Conservation (phyloP, 2,888 invertebrate genomes). For the Tachina grossa region DNA sequence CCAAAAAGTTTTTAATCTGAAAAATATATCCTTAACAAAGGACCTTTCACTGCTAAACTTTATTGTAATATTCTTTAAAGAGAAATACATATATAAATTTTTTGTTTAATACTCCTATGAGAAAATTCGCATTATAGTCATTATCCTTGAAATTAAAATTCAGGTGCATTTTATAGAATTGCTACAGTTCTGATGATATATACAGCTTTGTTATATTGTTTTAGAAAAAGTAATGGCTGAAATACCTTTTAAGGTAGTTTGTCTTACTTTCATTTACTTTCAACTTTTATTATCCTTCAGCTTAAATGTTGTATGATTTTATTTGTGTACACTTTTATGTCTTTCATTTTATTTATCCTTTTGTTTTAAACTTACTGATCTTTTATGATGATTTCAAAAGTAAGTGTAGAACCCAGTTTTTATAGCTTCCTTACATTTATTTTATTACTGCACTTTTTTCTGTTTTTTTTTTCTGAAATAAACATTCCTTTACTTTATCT, state of each 20-base stretch:
- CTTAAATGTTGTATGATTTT: slow-evolving; percentile 54
- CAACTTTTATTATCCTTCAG: slow-evolving; percentile 59
- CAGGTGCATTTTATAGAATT: too few species aligned
- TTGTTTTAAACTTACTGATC: slow-evolving; percentile 8
- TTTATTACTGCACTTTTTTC: slow-evolving; percentile 25
- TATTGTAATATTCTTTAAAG: too few species aligned
- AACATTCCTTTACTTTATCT: slow-evolving; percentile 1
- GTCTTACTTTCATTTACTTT: not conserved
- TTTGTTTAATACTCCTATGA: too few species aligned
- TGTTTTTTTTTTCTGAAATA: slow-evolving; percentile 5
- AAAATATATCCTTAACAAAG: too few species aligned
- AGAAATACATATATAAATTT: too few species aligned
- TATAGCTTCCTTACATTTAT: slow-evolving; percentile 2
- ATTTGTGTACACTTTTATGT: slow-evolving; percentile 19
- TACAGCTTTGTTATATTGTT: not conserved
- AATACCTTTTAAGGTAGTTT: slow-evolving; percentile 25
- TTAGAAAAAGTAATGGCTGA: not conserved
- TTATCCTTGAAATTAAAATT: too few species aligned
- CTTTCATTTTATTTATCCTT: not conserved
- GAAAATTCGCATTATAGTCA: too few species aligned
- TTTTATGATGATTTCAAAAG: slow-evolving; percentile 40
- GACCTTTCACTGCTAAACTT: too few species aligned
- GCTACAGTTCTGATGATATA: too few species aligned
- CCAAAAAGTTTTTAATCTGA: too few species aligned
- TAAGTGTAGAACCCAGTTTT: not conserved